phyloP scores from a whole-genome alignment of 30 jellyfish, hydroid and myxozoan species.

The Nemopilema nomurai region DNA sequence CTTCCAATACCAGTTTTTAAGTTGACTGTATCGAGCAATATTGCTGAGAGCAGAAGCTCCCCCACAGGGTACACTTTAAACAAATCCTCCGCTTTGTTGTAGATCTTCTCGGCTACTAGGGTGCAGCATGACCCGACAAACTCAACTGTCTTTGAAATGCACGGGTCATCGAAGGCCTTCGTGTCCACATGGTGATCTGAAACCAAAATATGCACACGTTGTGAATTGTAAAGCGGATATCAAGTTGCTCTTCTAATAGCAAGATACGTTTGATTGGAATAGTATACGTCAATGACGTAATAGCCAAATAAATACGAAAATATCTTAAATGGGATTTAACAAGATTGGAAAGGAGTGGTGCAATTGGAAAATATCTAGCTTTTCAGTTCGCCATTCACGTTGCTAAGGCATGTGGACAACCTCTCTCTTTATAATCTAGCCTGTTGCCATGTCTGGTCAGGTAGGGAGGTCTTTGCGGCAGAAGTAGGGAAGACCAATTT shows the following conservation, averaged over 20 bases:
- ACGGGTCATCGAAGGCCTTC: slow-evolving; percentile 37
- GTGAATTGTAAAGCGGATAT: not conserved
- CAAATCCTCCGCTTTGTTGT: slow-evolving; percentile 24
- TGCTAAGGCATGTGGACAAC: too few relatives aligned
- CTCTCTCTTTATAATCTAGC: too few relatives aligned
- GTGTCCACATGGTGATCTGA: slow-evolving; percentile 87
- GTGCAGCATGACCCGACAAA: slow-evolving; percentile 95
- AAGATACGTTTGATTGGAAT: not conserved
- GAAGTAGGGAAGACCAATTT: too few relatives aligned
- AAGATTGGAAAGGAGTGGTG: too few relatives aligned
- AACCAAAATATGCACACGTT: not conserved
- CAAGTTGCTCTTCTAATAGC: not conserved
- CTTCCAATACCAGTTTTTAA: slow-evolving; percentile 67
- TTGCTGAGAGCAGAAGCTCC: slow-evolving; percentile 77
- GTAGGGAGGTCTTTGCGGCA: too few relatives aligned
- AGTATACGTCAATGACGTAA: too few relatives aligned
- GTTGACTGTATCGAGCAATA: slow-evolving; percentile 76
- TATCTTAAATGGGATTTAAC: too few relatives aligned
- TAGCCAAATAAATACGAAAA: too few relatives aligned
- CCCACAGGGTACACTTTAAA: slow-evolving; percentile 48
- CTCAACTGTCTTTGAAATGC: slow-evolving; percentile 55
- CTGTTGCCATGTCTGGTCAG: too few relatives aligned
- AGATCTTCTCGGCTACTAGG: slow-evolving; percentile 62
- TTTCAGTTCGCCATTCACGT: too few relatives aligned
- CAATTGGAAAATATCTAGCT: too few relatives aligned